Base-by-base conservation (phyloP, 2,888 invertebrate species). In the Noctua janthina region DNA sequence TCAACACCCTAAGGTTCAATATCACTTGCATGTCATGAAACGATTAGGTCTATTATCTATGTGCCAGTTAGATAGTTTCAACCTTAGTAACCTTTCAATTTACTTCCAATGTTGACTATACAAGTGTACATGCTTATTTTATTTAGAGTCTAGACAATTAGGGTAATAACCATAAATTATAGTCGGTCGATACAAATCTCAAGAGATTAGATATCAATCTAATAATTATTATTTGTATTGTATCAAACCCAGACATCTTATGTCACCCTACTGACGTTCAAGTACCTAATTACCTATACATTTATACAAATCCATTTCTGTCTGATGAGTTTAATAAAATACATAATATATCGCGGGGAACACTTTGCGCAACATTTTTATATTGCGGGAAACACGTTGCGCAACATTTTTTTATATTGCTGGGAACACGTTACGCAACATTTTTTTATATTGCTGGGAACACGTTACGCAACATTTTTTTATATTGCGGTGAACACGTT, bases 201-300 rank as follows among this genome's bases (percentile, higher is more conserved):
- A 62, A n/a, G 59, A 29, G 29, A 29, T 29, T 29, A 29, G 71
- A 74, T 79, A 76, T 49, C 43, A 35, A 80, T 84, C 64, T 69
- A 56, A 74, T 59, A 51, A 56, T 81, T 49, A 39, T 39, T 69
- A 64, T 15, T 75, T 64, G 39, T 71, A 75, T 79, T 64, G 23
- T 67, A 69, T 79, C 84, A 72, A 23, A 64, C n/a, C 11, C 46
- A 79, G 75, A 76, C 74, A 76, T 79, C 75, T 59, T 56, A 23
- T 20, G 39, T 78, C 70, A 66, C 43, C 17, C 64, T 56, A 35
- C 29, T 39, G 23, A 35, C 13, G 11, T 64, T 69, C n/a, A n/a
- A 29, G 15, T 23, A 49, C 15, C 59, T 29, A 35, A 20, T 62
- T 54, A 29, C 43, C 46, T n/a, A 54, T 5, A 49, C n/a, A 35